These are phyloP conservation scores for Paguma larvata DNA, from an alignment of 2,797 vertebrate genomes.

Conservation along the genomic window DNA sequence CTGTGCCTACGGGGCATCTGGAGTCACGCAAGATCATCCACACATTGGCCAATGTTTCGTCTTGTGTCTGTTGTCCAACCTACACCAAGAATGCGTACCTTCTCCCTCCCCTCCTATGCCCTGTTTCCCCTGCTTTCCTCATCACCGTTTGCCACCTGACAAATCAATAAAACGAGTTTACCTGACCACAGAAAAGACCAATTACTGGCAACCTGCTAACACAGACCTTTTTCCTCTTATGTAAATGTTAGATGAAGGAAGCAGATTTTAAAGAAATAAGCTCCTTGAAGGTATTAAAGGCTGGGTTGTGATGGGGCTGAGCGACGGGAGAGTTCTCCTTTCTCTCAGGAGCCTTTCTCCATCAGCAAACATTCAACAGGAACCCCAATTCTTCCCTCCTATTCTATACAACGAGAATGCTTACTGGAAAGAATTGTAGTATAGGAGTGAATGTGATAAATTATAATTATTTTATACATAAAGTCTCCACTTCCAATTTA, in stretches of 20 bases:
- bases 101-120: not conserved
- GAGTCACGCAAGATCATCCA: not conserved
- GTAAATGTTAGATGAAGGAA: constrained; percentile 22
- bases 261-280: not conserved
- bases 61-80: not conserved
- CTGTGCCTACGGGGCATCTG: not conserved
- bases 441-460: not conserved
- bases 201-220: constrained; percentile 9
- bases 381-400: not conserved
- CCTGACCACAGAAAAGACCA: not conserved
- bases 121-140: not conserved
- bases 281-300: not conserved
- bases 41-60: not conserved
- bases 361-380: not conserved
- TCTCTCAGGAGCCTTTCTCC: not conserved
- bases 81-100: not conserved
- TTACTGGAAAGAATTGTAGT: not conserved
- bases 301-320: not conserved
- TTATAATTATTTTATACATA: constrained; percentile 10
- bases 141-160: not conserved
- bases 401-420: not conserved
- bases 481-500: constrained; percentile 20
- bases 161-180: constrained; percentile 26
- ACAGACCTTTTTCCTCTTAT: not conserved
- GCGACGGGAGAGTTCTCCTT: not conserved